Conservation (phyloP, 2,113 vertebrate species). For the Notothenia rossii region DNA sequence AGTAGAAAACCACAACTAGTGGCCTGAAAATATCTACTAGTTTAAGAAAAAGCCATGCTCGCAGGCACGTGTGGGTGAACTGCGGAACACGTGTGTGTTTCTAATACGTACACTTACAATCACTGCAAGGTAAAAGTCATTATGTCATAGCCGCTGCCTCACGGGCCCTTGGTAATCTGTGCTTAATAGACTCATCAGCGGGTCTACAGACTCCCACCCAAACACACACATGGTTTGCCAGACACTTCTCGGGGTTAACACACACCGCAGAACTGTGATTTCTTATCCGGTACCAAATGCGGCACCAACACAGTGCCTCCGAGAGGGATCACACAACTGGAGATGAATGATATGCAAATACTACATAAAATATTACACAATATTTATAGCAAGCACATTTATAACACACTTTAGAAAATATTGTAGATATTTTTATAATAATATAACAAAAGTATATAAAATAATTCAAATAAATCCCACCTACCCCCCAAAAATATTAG, state of each 20-base stretch:
- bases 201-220: slow-evolving; percentile 51
- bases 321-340: slow-evolving; percentile 5
- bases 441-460: no score
- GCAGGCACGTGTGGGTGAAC: not conserved
- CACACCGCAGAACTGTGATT: slow-evolving; percentile 23
- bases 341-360: not conserved
- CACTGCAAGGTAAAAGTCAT: slow-evolving; percentile 42
- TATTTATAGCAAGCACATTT: not conserved
- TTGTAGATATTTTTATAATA: not conserved
- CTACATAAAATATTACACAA: not conserved
- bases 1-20: no score
- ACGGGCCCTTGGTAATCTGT: slow-evolving; percentile 34
- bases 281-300: slow-evolving; percentile 23
- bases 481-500: no score
- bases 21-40: no score
- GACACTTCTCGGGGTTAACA: slow-evolving; percentile 17
- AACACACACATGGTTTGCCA: slow-evolving; percentile 23
- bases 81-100: not conserved
- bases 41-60: no score
- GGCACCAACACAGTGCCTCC: not conserved
- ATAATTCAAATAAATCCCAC: no score
- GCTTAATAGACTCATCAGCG: slow-evolving; percentile 62
- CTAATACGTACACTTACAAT: slow-evolving; percentile 41
- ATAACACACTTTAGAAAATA: no score
- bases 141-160: slow-evolving; percentile 58